A percentile compares a stretch with the other conserved stretches of the same genome.
phyloP scores from a whole-genome alignment of 2,888 invertebrate species.

The Cataglyphis albicans region DNA sequence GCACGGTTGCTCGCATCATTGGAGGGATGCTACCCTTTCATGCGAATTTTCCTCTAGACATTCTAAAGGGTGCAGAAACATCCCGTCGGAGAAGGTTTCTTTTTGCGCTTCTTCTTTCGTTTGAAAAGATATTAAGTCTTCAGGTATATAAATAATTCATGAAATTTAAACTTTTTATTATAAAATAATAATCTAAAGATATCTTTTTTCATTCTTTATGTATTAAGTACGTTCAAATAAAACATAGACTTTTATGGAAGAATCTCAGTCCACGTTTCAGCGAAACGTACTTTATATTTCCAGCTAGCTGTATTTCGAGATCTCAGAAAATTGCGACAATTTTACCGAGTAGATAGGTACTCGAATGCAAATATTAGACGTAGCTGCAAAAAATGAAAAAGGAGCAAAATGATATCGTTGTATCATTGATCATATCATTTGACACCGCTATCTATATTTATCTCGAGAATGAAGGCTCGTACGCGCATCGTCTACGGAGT shows the following conservation, averaged over 20 bases:
- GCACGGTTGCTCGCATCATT: constrained; percentile 27
- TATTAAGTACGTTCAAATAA: too few species aligned
- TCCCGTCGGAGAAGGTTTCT: neutral
- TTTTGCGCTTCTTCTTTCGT: neutral
- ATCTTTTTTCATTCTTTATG: too few species aligned
- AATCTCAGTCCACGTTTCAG: too few species aligned
- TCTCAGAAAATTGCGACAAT: too few species aligned
- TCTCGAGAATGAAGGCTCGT: constrained; percentile 57
- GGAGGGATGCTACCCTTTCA: constrained; percentile 14
- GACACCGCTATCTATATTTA: constrained; percentile 61
- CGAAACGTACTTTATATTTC: too few species aligned
- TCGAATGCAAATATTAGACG: neutral
- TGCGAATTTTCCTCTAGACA: neutral
- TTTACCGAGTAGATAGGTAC: too few species aligned
- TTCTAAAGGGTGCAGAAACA: neutral
- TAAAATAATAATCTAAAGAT: too few species aligned
- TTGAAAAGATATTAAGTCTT: neutral
- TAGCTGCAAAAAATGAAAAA: neutral
- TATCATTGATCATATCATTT: constrained; percentile 12
- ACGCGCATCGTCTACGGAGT: constrained; percentile 37
- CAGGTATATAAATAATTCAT: neutral
- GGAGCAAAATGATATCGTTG: neutral
- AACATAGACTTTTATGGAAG: too few species aligned
- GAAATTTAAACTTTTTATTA: neutral
- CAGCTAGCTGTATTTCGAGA: too few species aligned